Evolutionary conservation across 2,113 vertebrate genomes (phyloP).

Genomic region (Prunella himalayana): DNA sequence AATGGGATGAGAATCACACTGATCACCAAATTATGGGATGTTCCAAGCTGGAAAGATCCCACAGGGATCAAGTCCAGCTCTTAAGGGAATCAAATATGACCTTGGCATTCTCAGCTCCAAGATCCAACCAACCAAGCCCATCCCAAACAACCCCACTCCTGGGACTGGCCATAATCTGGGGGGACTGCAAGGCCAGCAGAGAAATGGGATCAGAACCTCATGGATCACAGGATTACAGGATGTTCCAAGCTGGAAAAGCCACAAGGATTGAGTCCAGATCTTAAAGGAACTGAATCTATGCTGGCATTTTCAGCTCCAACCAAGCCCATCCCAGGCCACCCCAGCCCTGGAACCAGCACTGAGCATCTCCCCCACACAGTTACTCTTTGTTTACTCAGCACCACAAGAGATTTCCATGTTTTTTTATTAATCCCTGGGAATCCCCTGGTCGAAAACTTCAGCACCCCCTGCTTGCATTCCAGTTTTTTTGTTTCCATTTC

Average conservation of each 20-base stretch:
- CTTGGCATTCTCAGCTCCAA: no score
- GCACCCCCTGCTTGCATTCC: background rate
- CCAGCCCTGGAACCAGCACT: constrained; percentile 70
- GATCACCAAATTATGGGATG: rapidly evolving
- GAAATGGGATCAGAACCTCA: rapidly evolving
- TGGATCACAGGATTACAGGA: rapidly evolving
- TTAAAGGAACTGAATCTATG: background rate
- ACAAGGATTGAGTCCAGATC: background rate
- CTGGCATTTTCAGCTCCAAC: background rate
- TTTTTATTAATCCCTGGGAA: background rate
- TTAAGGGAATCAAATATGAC: rapidly evolving
- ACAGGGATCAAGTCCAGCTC: no score
- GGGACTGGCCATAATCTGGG: background rate
- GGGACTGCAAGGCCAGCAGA: background rate
- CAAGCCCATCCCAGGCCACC: no score
- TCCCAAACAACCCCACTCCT: rapidly evolving
- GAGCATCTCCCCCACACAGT: rapidly evolving
- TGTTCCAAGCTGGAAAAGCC: rapidly evolving
- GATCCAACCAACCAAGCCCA: background rate
- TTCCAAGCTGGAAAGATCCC: no score
- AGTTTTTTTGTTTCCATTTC: constrained; percentile 20
- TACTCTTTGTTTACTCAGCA: rapidly evolving
- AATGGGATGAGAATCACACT: rapidly evolving
- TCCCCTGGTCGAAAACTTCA: background rate
- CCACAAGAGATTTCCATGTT: background rate